phyloP scores from a whole-genome alignment of 2,888 invertebrate species.

The Pachycephus smyrnensis region DNA sequence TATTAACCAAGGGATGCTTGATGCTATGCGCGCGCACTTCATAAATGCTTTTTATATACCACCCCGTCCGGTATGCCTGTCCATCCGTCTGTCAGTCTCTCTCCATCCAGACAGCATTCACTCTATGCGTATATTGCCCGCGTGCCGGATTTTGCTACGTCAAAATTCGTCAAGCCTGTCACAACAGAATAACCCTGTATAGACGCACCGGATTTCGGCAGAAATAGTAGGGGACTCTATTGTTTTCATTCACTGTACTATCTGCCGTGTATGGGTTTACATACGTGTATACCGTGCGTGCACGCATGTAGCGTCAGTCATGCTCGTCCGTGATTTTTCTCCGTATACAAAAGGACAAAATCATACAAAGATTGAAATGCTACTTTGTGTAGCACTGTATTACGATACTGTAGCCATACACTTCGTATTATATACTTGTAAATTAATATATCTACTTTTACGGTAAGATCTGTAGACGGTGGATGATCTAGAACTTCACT shows the following conservation, averaged over 20 bases:
- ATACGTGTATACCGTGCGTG: neutral
- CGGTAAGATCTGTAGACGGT: neutral
- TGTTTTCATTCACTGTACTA: neutral
- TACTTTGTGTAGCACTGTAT: neutral
- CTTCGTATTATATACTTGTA: neutral
- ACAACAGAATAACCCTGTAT: slow-evolving; percentile 35
- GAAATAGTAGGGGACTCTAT: neutral
- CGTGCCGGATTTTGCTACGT: slow-evolving; percentile 26
- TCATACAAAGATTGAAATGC: neutral
- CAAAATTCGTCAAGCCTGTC: slow-evolving; percentile 59
- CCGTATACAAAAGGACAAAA: neutral
- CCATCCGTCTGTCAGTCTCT: neutral
- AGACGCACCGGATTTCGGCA: neutral
- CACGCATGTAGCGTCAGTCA: neutral
- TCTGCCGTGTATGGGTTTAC: neutral
- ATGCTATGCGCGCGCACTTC: neutral
- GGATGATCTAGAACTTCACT: neutral
- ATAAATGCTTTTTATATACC: neutral
- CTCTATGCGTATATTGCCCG: neutral
- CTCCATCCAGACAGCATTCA: neutral
- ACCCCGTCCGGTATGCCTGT: neutral
- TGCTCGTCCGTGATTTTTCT: neutral
- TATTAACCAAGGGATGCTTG: neutral
- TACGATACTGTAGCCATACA: neutral
- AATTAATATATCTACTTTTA: neutral